A percentile compares a stretch with the other conserved stretches of the same genome.
Evolutionary conservation across 2,888 invertebrate species (phyloP).

Genomic region (Caenorhabditis zanzibari): DNA sequence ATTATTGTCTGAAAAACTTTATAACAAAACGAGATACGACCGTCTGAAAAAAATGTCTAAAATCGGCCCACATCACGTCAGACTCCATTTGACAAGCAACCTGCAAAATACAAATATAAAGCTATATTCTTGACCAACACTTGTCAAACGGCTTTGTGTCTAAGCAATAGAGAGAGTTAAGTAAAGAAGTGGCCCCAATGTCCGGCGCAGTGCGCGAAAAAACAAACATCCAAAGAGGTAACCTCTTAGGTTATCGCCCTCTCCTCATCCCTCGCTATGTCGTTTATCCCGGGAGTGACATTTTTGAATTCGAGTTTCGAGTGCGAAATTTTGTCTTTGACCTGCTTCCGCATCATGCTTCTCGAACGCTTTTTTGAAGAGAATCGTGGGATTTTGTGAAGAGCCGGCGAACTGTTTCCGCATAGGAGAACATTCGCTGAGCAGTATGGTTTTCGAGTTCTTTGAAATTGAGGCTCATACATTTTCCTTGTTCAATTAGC

Average conservation of each 20-base stretch:
- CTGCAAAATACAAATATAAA: conserved; percentile 16
- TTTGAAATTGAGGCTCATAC: no score
- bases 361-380: neutral
- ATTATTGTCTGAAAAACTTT: no score
- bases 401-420: conserved; percentile 14
- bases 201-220: conserved; percentile 40
- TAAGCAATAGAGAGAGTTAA: no score
- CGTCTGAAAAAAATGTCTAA: no score
- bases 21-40: no score
- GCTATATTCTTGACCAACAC: conserved; percentile 37
- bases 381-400: conserved; percentile 46
- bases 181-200: conserved; percentile 56
- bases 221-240: conserved; percentile 39
- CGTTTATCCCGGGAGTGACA: conserved; percentile 22
- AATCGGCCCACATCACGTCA: no score
- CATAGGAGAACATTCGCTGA: no score
- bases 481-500: no score
- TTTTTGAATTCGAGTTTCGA: conserved; percentile 16
- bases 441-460: neutral
- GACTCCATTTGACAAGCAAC: no score
- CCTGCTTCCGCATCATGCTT: conserved; percentile 11
- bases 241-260: conserved; percentile 38
- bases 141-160: conserved; percentile 44
- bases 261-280: neutral
- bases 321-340: conserved; percentile 31